Percentiles rank a stretch among this genome's conserved stretches.
Conservation (phyloP, 2,797 vertebrate species). For the Microctenopoma steveboyesi region DNA sequence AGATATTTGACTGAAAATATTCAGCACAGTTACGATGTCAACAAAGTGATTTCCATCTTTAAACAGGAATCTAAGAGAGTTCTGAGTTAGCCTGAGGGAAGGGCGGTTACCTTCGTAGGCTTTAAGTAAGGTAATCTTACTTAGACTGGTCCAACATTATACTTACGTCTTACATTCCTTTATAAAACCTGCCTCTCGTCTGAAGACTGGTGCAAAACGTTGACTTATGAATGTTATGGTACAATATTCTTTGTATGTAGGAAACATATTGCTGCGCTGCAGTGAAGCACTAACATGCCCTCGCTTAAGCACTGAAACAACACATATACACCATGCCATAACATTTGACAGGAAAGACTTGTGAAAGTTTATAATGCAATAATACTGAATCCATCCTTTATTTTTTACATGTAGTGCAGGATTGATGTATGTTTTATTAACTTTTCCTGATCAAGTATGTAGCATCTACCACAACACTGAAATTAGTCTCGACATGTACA, state of each 20-base stretch:
- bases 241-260: conserved; percentile 8
- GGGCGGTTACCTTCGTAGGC: not conserved
- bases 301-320: no score
- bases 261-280: not conserved
- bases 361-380: not conserved
- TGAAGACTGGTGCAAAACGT: not conserved
- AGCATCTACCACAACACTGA: not conserved
- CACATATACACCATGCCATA: not conserved
- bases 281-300: not conserved
- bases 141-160: not conserved
- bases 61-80: not conserved
- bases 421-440: not conserved
- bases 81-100: no score
- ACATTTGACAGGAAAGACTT: not conserved
- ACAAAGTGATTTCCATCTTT: not conserved
- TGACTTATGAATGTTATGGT: not conserved
- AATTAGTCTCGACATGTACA: not conserved
- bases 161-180: no score
- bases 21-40: not conserved
- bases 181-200: no score
- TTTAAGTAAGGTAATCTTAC: not conserved
- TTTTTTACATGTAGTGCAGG: not conserved
- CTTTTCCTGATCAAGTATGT: not conserved
- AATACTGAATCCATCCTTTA: not conserved
- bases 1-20: not conserved